Conservation (phyloP, 1,140 invertebrate species). For the Bombus sibiricus region DNA sequence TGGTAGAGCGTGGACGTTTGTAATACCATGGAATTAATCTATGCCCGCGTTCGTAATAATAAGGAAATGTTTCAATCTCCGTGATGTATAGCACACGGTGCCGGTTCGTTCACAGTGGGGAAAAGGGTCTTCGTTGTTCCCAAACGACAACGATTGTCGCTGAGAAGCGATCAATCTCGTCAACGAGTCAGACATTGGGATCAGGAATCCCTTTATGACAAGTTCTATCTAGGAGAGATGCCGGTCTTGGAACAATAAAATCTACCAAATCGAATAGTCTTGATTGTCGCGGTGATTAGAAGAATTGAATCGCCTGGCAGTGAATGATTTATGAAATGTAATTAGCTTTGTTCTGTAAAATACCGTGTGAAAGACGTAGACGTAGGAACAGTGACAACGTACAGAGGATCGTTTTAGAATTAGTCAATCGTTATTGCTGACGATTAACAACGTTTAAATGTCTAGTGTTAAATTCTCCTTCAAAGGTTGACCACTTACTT, state of each 20-base stretch:
- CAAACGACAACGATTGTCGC: slow-evolving; percentile 59
- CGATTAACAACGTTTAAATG: not conserved
- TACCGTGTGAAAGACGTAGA: not conserved
- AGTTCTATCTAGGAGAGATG: slow-evolving; percentile 9
- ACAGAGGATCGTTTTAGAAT: not conserved
- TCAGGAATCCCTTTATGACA: slow-evolving; percentile 56
- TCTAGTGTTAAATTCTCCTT: not conserved
- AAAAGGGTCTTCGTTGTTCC: slow-evolving; percentile 65
- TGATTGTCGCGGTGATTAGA: slow-evolving; percentile 40
- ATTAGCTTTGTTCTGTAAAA: slow-evolving; percentile 37
- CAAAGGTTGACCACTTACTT: not conserved
- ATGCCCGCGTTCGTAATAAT: slow-evolving; percentile 82
- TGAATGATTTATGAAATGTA: slow-evolving; percentile 34
- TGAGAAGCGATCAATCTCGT: slow-evolving; percentile 68
- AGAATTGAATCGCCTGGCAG: slow-evolving; percentile 6
- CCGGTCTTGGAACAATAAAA: slow-evolving; percentile 48
- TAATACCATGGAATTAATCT: slow-evolving; percentile 81
- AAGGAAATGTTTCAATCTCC: slow-evolving; percentile 83
- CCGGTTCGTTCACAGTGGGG: slow-evolving; percentile 52
- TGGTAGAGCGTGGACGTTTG: slow-evolving; percentile 57
- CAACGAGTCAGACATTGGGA: slow-evolving; percentile 64
- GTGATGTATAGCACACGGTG: slow-evolving; percentile 79
- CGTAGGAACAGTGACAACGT: not conserved
- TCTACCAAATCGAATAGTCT: slow-evolving; percentile 44
- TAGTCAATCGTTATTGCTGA: not conserved